Percentiles rank a stretch among this genome's conserved stretches.
Evolutionary conservation across 2,113 vertebrate species (phyloP).

Genomic region (Oncorhynchus masou): DNA sequence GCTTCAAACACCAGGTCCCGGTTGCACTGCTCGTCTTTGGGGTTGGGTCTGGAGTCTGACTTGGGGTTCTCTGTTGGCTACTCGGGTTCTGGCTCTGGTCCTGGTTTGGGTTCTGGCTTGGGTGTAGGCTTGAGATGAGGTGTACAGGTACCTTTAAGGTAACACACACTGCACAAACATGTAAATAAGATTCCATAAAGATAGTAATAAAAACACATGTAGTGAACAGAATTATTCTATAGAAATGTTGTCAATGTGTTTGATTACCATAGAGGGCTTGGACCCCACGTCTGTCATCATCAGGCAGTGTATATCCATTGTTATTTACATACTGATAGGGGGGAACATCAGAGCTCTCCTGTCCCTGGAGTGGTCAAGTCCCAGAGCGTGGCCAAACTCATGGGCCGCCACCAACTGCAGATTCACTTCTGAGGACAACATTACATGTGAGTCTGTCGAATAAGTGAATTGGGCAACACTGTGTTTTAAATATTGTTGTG

Average conservation of each 20-base stretch:
- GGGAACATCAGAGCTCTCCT: slow-evolving; percentile 78
- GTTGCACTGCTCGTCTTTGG: slow-evolving; percentile 52
- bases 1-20: slow-evolving; percentile 66
- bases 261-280: slow-evolving; percentile 78
- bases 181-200: neutral
- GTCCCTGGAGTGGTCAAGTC: slow-evolving; percentile 76
- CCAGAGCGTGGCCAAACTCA: slow-evolving; percentile 84
- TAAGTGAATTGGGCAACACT: neutral
- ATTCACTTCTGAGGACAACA: slow-evolving; percentile 66
- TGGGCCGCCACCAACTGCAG: slow-evolving; percentile 81
- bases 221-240: neutral
- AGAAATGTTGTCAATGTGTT: neutral
- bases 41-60: slow-evolving; percentile 48
- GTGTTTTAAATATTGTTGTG: neutral
- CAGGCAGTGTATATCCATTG: slow-evolving; percentile 67
- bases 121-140: slow-evolving; percentile 21
- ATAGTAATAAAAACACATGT: neutral
- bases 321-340: slow-evolving; percentile 69
- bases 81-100: slow-evolving; percentile 31
- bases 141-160: slow-evolving; percentile 55
- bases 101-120: slow-evolving; percentile 28
- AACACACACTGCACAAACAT: neutral
- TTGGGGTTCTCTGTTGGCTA: slow-evolving; percentile 44
- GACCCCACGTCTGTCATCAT: slow-evolving; percentile 78
- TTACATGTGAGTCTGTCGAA: neutral